phyloP scores from a whole-genome alignment of 2,113 vertebrate species.

The Oreochromis niloticus region DNA sequence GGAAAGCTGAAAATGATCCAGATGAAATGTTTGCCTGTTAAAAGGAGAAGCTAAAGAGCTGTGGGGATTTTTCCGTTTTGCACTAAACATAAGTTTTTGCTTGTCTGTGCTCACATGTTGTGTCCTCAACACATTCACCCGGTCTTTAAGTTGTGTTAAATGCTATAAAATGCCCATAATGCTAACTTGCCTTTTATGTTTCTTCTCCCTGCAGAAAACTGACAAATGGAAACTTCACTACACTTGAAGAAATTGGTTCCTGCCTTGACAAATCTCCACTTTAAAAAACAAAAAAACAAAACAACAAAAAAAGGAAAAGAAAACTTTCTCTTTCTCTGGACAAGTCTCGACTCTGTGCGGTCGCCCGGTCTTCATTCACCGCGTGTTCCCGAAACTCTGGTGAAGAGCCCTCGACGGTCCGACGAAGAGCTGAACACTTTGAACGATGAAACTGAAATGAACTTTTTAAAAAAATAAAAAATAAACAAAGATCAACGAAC shows the following conservation, averaged over 20 bases:
- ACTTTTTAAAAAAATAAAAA: neutral
- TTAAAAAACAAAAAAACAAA: neutral
- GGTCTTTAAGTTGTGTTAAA: neutral
- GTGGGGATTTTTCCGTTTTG: constrained; percentile 25
- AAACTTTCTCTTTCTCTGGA: constrained; percentile 12
- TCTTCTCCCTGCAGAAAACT: constrained; percentile 44
- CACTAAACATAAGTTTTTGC: constrained; percentile 18
- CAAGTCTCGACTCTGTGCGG: neutral
- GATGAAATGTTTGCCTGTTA: constrained; percentile 47
- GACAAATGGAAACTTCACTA: constrained; percentile 34
- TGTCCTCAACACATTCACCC: neutral
- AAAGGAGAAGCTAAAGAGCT: constrained; percentile 25
- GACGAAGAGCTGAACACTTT: constrained; percentile 22
- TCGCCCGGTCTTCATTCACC: neutral
- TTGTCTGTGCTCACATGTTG: neutral
- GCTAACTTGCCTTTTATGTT: neutral
- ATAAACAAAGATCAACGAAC: constrained; percentile 14
- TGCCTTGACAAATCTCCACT: neutral
- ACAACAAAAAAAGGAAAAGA: neutral
- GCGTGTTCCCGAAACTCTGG: constrained; percentile 20
- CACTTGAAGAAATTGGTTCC: constrained; percentile 4
- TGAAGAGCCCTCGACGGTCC: neutral
- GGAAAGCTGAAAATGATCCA: neutral
- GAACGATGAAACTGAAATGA: neutral
- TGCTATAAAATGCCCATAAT: neutral